These are phyloP conservation scores for Ictalurus furcatus DNA, from an alignment of 2,113 vertebrate genomes.

Conservation along the genomic window DNA sequence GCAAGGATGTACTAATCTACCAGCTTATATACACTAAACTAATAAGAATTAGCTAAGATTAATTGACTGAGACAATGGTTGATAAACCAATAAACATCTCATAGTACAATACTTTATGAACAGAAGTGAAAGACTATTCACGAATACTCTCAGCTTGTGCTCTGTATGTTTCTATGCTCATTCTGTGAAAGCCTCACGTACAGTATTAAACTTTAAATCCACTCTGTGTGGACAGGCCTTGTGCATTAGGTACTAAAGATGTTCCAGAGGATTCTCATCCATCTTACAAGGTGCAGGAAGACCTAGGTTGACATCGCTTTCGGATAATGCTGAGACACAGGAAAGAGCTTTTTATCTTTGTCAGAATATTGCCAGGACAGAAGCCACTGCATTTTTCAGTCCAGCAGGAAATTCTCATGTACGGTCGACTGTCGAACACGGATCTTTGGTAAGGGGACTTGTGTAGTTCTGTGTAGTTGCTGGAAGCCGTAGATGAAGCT, in stretches of 20 bases:
- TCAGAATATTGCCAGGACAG: conserved; percentile 38
- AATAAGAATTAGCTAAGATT: background rate
- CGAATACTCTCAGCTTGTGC: background rate
- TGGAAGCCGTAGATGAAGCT: background rate
- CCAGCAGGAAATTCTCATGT: conserved; percentile 29
- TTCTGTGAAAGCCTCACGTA: conserved; percentile 15
- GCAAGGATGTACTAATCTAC: background rate
- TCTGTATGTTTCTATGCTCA: conserved; percentile 17
- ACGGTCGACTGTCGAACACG: conserved; percentile 38
- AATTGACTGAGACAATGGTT: background rate
- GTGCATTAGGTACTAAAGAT: conserved; percentile 47
- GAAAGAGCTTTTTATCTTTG: conserved; percentile 45
- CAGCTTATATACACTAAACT: background rate
- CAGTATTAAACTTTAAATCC: conserved; percentile 54
- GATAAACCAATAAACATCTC: background rate
- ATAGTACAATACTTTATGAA: background rate
- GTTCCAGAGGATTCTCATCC: conserved; percentile 46
- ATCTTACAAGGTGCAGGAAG: conserved; percentile 43
- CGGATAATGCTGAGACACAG: conserved; percentile 35
- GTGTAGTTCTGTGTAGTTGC: conserved; percentile 3
- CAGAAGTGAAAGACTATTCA: background rate
- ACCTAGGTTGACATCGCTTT: conserved; percentile 41
- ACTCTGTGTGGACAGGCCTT: conserved; percentile 44
- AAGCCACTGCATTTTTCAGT: conserved; percentile 35
- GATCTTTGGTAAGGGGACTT: conserved; percentile 21